Percentiles rank a stretch among this genome's conserved stretches.
phyloP scores from a whole-genome alignment of 1,140 invertebrate species.

The Achatina immaculata region DNA sequence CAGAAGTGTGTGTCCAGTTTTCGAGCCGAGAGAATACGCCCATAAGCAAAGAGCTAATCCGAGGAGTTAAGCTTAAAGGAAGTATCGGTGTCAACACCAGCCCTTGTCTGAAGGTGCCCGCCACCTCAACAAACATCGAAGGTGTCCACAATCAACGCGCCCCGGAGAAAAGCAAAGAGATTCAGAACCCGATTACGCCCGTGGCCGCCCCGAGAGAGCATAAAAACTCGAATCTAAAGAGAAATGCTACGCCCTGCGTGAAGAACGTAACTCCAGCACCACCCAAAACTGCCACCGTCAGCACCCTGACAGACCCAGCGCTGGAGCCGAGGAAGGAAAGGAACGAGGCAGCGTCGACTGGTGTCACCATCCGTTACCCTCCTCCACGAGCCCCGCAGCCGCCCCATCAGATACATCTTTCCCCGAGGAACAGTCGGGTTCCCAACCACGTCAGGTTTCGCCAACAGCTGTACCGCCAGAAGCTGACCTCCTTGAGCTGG shows the following conservation, averaged over 20 bases:
- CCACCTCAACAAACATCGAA: too few species aligned
- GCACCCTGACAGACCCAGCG: background rate
- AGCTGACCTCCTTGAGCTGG: background rate
- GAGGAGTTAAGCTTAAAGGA: background rate
- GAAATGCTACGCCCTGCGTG: background rate
- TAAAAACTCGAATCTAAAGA: background rate
- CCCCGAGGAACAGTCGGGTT: too few species aligned
- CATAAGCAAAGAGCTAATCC: background rate
- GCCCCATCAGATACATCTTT: too few species aligned
- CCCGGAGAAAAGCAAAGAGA: background rate
- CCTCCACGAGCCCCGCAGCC: too few species aligned
- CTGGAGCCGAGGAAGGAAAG: background rate
- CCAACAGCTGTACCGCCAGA: background rate
- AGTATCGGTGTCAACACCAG: conserved; percentile 1
- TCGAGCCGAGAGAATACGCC: background rate
- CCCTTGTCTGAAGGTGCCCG: background rate
- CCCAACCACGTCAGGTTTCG: background rate
- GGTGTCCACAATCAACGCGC: background rate
- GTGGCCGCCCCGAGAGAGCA: background rate
- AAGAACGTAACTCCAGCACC: background rate
- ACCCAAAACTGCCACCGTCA: background rate
- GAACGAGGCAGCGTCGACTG: too few species aligned
- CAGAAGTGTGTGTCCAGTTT: background rate
- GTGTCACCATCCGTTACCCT: too few species aligned
- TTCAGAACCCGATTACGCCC: background rate